These are phyloP conservation scores for Orestias chungarensis DNA, from an alignment of 2,797 vertebrate genomes.

Conservation along the genomic window DNA sequence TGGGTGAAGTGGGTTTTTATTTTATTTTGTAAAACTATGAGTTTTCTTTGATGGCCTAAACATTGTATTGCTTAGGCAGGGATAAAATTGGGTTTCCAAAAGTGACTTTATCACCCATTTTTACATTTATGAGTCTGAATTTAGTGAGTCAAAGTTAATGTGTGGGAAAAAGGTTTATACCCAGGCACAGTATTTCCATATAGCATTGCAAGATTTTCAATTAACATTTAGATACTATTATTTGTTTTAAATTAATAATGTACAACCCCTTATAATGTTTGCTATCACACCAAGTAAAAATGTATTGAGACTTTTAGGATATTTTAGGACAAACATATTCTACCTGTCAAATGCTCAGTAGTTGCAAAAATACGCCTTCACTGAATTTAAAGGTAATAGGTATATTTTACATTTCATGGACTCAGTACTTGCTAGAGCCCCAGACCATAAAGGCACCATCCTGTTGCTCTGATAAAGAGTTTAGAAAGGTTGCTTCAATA, in stretches of 20 bases:
- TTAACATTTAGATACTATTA: neutral
- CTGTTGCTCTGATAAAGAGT: too few relatives aligned
- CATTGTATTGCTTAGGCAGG: slow-evolving; percentile 33
- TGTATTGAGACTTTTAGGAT: neutral
- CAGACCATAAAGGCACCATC: too few relatives aligned
- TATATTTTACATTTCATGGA: neutral
- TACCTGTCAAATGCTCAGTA: neutral
- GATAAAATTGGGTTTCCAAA: slow-evolving; percentile 29
- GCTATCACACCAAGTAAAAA: neutral
- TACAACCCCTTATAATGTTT: neutral
- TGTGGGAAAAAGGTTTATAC: neutral
- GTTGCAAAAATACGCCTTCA: too few relatives aligned
- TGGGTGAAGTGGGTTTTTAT: slow-evolving; percentile 47
- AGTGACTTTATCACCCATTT: slow-evolving; percentile 29
- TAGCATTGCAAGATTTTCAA: neutral
- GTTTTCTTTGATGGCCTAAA: slow-evolving; percentile 36
- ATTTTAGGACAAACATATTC: neutral
- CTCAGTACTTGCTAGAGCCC: neutral
- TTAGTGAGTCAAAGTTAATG: neutral
- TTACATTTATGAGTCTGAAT: slow-evolving; percentile 6
- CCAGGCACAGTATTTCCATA: neutral
- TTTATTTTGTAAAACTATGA: slow-evolving; percentile 15
- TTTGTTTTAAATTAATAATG: neutral
- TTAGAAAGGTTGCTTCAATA: neutral
- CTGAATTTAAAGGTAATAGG: too few relatives aligned